Conservation (phyloP, 2,888 invertebrate species). For the Idaea dimidiata region DNA sequence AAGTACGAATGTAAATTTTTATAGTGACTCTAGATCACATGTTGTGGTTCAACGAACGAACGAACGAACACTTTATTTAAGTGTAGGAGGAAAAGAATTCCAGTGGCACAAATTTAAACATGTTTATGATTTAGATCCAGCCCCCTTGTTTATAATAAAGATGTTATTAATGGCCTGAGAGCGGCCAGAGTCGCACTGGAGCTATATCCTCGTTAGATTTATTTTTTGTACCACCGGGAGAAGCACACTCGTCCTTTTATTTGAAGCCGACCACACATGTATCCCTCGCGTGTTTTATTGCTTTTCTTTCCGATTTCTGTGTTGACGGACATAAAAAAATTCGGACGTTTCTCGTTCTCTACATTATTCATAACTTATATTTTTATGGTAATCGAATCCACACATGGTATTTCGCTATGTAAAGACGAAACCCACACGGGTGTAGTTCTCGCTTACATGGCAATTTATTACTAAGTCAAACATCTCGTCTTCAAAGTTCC, state of each 20-base stretch:
- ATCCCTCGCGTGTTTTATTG: slow-evolving; percentile 59
- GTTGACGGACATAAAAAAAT: slow-evolving; percentile 41
- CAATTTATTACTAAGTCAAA: slow-evolving; percentile 2
- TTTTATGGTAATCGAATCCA: slow-evolving; percentile 20
- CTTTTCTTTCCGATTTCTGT: slow-evolving; percentile 53
- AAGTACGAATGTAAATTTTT: slow-evolving; percentile 16
- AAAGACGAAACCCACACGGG: not conserved
- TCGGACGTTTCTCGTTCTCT: slow-evolving; percentile 39
- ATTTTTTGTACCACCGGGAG: slow-evolving; percentile 37
- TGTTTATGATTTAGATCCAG: slow-evolving; percentile 69
- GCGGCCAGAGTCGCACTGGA: slow-evolving; percentile 49
- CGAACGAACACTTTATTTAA: slow-evolving; percentile 45
- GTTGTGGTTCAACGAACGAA: slow-evolving; percentile 38
- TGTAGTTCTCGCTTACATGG: not conserved
- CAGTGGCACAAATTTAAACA: slow-evolving; percentile 41
- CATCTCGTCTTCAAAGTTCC: slow-evolving; percentile 3
- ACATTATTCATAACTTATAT: slow-evolving; percentile 37
- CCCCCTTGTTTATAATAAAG: slow-evolving; percentile 72
- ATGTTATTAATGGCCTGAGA: slow-evolving; percentile 64
- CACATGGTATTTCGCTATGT: slow-evolving; percentile 5
- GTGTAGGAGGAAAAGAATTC: slow-evolving; percentile 43
- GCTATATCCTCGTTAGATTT: slow-evolving; percentile 59
- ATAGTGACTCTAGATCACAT: not conserved
- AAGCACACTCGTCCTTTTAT: slow-evolving; percentile 59
- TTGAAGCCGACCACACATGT: slow-evolving; percentile 54